Base-by-base conservation (phyloP, 1,140 invertebrate species). In the Diachasma alloeum region DNA sequence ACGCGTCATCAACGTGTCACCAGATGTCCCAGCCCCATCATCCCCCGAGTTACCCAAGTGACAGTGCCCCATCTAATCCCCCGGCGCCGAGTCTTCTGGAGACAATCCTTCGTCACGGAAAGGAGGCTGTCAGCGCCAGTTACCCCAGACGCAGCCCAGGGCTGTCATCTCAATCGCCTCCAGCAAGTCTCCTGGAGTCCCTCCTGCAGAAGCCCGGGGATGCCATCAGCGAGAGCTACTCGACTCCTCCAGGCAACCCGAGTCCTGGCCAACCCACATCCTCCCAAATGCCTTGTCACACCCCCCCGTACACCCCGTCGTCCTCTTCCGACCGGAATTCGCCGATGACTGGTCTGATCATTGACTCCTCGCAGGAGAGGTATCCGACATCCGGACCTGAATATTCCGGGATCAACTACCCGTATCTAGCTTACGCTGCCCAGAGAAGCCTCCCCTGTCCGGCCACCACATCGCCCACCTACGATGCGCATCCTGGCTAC, bases 51-150 rank as follows among this genome's bases (percentile, higher is more conserved):
- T 76, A 76, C 63, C 5, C 24, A 13, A 67, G 56, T 69, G 36
- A 75, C 15, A 37, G 39, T 11, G 19, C 75, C 4, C 36, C 53
- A 11, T 39, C 42, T 67, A 10, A 19, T 2, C 22, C 10, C 0
- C 48, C 73, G 22, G 44, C 74, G 0, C 63, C 80, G 0, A 84
- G 83, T 53, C 78, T 87, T 9, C 46, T 87, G 0, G 86, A 87
- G 72, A 77, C 80, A 0, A 53, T 87, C 0, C 31, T 87, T 0
- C 78, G 82, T 0, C 83, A 84, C 15, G 85, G 85, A 0, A 86
- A 81, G 24, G 75, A 84, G 0, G 82, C 81, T 4, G 39, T 81
- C 0, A 4, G 4, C 10, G 78, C 83, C 0, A 36, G 24, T 26
- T 83, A 83, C 63, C 9, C 53, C 0, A 75, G 59, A 13, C 6